Evolutionary conservation across 2,888 invertebrate genomes (phyloP), one percentile per base, ranked within the genome.

Genomic region (Drosophila colorata): DNA sequence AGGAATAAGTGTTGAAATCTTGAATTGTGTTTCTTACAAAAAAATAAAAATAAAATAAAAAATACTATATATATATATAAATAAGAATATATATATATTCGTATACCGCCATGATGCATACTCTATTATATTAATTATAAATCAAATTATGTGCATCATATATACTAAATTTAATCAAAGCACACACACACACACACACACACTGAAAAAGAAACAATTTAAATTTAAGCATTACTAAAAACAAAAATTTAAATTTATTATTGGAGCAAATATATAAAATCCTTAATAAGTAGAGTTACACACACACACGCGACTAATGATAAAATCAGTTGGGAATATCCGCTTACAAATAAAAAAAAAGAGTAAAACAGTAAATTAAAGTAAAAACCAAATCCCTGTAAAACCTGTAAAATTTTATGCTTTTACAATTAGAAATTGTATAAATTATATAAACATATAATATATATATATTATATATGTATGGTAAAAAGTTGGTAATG

Each of bases 391-490:
- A 61, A 52, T 41, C 43, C 35, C n/a, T 43, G 35, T 31, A 64
- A 69, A 52, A 53, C 65, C 86, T 83, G 86, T 85, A 83, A 72
- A 74, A 80, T 87, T 74, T 56, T 71, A 73, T 86, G 83, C 73
- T 72, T 82, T 80, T 80, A 87, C 80, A 85, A 88, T 73, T 82
- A 77, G 80, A 87, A 78, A 82, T 73, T 88, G 83, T 88, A 82
- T 75, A 83, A 87, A 82, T 66, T 67, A 74, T 59, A 61, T 48
- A 59, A 68, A 74, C 58, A 57, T 37, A 55, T 38, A 38, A 28
- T 33, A 66, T 38, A 23, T 28, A 41, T 41, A 68, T 41, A 38
- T 20, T 20, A 20, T 65, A 58, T 63, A 66, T 57, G 49, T 65
- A 49, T 74, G 52, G 43, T 61, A 59, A 38, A 43, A 63, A 56